Evolutionary conservation across 2,113 vertebrate genomes (phyloP).

Genomic region (Sisor rabdophorus): DNA sequence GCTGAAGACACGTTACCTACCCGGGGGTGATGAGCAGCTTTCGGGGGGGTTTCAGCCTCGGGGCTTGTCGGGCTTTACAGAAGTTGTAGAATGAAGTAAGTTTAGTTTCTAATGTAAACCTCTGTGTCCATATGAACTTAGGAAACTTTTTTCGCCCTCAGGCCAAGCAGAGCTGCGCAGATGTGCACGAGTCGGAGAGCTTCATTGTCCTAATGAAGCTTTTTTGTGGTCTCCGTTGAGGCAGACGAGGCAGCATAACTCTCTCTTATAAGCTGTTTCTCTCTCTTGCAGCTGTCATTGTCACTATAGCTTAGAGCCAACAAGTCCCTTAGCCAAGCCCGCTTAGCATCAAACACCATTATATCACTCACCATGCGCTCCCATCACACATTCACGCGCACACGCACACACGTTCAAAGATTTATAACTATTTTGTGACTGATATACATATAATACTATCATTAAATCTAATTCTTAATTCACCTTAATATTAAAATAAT

Average conservation of each 20-base stretch:
- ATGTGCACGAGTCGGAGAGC: background rate
- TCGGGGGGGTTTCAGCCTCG: background rate
- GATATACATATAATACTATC: background rate
- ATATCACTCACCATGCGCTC: conserved; percentile 27
- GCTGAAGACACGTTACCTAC: conserved; percentile 2
- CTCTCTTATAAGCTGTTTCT: background rate
- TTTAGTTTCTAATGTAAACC: conserved; percentile 17
- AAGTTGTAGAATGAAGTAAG: background rate
- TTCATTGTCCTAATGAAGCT: conserved; percentile 15
- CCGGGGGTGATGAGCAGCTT: conserved; percentile 1
- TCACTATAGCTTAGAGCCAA: conserved; percentile 43
- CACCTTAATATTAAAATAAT: too few species aligned
- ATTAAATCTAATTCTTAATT: background rate
- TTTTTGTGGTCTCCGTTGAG: conserved; percentile 1
- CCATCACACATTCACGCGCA: conserved; percentile 1
- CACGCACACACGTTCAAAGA: background rate
- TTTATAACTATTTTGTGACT: background rate
- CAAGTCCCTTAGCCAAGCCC: conserved; percentile 33
- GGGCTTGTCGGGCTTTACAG: background rate
- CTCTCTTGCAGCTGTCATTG: conserved; percentile 42
- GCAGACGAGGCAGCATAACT: conserved; percentile 8
- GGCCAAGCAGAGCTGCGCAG: conserved; percentile 2
- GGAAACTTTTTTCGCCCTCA: conserved; percentile 12
- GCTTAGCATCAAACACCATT: conserved; percentile 50
- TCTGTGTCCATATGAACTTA: conserved; percentile 18